Evolutionary conservation across 2,888 invertebrate species (phyloP).

Genomic region (Agrochola lota): DNA sequence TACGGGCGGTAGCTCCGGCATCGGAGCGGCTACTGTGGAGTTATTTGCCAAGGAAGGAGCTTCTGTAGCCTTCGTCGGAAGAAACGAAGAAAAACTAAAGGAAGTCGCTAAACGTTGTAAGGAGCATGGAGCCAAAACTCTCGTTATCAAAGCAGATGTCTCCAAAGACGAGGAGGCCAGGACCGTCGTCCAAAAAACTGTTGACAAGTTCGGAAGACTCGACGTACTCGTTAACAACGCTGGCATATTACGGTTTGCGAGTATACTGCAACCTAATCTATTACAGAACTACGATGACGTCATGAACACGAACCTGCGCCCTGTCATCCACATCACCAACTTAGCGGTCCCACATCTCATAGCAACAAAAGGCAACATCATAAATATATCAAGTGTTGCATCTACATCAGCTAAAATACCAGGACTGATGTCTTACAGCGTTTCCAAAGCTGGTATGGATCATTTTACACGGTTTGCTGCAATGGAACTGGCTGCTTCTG

Average conservation of each 20-base stretch:
- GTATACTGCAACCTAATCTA: conserved; percentile 49
- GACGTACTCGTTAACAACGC: conserved; percentile 47
- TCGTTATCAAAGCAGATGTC: conserved; percentile 41
- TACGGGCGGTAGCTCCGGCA: conserved; percentile 69
- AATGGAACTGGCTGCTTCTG: conserved; percentile 93
- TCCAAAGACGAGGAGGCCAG: conserved; percentile 51
- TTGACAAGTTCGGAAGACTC: conserved; percentile 34
- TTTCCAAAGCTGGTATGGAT: conserved; percentile 72
- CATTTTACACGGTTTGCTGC: conserved; percentile 72
- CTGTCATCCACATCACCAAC: conserved; percentile 63
- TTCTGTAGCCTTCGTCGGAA: conserved; percentile 65
- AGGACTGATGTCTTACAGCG: conserved; percentile 84
- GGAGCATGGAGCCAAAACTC: not conserved
- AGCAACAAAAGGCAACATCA: conserved; percentile 69
- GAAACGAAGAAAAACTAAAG: conserved; percentile 58
- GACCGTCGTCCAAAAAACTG: conserved; percentile 32
- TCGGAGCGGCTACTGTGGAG: conserved; percentile 65
- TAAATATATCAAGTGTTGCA: conserved; percentile 83
- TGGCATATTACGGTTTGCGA: conserved; percentile 16
- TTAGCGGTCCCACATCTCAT: conserved; percentile 67
- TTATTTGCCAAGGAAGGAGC: conserved; percentile 58
- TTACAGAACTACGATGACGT: conserved; percentile 65
- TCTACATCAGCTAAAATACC: conserved; percentile 88
- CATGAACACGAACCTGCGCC: conserved; percentile 68
- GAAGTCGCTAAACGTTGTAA: conserved; percentile 36